phyloP scores from a whole-genome alignment of 2,113 vertebrate genomes.

The Urocynchramus pylzowi region DNA sequence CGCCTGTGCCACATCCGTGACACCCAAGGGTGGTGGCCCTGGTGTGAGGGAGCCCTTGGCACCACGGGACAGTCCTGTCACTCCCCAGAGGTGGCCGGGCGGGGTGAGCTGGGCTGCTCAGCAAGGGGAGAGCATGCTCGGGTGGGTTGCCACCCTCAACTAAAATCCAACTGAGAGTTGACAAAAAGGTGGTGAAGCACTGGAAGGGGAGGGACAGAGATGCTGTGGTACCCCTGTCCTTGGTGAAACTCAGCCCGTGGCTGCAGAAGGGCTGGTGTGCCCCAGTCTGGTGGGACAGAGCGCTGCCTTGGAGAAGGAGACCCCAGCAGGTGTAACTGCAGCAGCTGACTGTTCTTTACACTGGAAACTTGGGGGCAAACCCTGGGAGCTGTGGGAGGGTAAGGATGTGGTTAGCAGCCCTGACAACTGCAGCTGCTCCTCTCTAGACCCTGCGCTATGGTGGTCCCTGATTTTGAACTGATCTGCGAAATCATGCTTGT shows the following conservation, averaged over 20 bases:
- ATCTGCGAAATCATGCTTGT: slow-evolving; percentile 82
- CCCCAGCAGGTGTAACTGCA: background rate
- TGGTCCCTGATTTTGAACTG: slow-evolving; percentile 75
- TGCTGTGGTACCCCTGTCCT: background rate
- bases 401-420: accelerated
- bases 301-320: background rate
- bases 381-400: background rate
- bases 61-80: background rate
- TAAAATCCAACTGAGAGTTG: background rate
- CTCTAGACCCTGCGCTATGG: slow-evolving; percentile 77
- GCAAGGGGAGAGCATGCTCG: accelerated
- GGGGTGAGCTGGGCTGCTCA: background rate
- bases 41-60: background rate
- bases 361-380: background rate
- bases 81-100: background rate
- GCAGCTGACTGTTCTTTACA: background rate
- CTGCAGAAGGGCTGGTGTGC: background rate
- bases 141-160: background rate
- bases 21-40: accelerated
- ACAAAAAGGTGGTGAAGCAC: background rate
- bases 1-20: accelerated
- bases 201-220: background rate
- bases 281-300: background rate
- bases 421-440: background rate
- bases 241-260: background rate